Percentiles rank a stretch among this genome's conserved stretches.
phyloP scores from a whole-genome alignment of 2,113 vertebrate species.

The Hylia prasina region DNA sequence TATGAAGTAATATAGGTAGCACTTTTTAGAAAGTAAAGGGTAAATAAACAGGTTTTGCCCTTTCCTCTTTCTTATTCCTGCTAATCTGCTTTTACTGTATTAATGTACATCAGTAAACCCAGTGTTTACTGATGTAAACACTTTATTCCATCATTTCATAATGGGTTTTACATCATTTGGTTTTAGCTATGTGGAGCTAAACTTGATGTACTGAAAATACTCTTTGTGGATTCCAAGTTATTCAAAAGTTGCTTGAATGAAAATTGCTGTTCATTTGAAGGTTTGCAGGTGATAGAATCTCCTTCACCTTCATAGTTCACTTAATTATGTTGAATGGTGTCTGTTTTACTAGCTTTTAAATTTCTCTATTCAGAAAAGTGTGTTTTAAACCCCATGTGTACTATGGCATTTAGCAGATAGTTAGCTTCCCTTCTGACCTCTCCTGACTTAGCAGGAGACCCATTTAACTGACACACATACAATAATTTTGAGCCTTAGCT shows the following conservation, averaged over 20 bases:
- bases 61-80: neutral
- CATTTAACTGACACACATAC: conserved; percentile 21
- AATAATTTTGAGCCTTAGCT: conserved; percentile 18
- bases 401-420: neutral
- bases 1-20: neutral
- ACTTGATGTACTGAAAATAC: conserved; percentile 17
- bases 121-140: neutral
- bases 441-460: conserved; percentile 5
- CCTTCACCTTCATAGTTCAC: neutral
- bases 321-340: neutral
- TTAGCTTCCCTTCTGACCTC: conserved; percentile 7
- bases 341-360: conserved; percentile 16
- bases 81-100: neutral
- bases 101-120: neutral
- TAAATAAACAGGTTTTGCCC: neutral
- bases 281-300: neutral
- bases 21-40: neutral
- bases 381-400: neutral
- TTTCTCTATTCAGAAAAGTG: neutral
- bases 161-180: neutral
- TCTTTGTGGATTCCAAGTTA: neutral
- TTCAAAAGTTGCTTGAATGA: neutral
- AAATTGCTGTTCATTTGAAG: neutral
- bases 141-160: conserved; percentile 2
- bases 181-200: neutral